Conservation (phyloP, 2,888 invertebrate species). For the Drosophila limbata region DNA sequence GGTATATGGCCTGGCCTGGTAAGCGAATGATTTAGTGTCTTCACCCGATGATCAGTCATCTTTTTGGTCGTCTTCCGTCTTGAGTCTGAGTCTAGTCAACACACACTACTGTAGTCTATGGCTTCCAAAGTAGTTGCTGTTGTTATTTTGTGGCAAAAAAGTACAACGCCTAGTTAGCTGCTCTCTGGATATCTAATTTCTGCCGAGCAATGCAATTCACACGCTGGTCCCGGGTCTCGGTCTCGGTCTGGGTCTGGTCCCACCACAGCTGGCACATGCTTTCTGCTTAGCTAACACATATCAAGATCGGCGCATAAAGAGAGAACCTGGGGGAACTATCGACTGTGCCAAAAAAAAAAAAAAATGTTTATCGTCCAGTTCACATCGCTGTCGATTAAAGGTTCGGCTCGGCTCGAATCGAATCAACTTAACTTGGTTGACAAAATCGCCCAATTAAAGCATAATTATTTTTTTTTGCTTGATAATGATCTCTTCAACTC, state of each 20-base stretch:
- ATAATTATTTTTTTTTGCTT: constrained; percentile 69
- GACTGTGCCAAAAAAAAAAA: constrained; percentile 30
- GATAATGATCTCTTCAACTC: constrained; percentile 12
- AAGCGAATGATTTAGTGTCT: constrained; percentile 71
- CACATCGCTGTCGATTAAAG: constrained; percentile 62
- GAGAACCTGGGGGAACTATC: constrained; percentile 13
- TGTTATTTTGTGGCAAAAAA: constrained; percentile 17
- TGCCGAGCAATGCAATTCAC: constrained; percentile 64
- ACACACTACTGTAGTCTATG: constrained; percentile 39
- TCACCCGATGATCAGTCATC: constrained; percentile 71
- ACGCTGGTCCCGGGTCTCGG: constrained; percentile 45
- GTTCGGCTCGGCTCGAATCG: constrained; percentile 14
- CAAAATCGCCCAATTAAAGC: constrained; percentile 81
- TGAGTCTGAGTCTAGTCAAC: constrained; percentile 6
- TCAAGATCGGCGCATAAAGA: constrained; percentile 38
- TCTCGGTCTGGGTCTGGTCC: background rate
- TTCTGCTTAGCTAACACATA: constrained; percentile 50
- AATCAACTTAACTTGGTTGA: constrained; percentile 39
- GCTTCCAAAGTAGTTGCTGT: constrained; percentile 41
- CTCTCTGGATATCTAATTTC: constrained; percentile 67
- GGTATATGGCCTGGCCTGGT: constrained; percentile 8
- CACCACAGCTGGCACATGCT: constrained; percentile 34
- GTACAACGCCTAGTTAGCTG: constrained; percentile 56
- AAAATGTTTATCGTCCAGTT: constrained; percentile 55
- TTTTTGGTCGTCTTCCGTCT: constrained; percentile 12